Evolutionary conservation across 2,888 invertebrate genomes (phyloP).

Genomic region (Clostera curtula): DNA sequence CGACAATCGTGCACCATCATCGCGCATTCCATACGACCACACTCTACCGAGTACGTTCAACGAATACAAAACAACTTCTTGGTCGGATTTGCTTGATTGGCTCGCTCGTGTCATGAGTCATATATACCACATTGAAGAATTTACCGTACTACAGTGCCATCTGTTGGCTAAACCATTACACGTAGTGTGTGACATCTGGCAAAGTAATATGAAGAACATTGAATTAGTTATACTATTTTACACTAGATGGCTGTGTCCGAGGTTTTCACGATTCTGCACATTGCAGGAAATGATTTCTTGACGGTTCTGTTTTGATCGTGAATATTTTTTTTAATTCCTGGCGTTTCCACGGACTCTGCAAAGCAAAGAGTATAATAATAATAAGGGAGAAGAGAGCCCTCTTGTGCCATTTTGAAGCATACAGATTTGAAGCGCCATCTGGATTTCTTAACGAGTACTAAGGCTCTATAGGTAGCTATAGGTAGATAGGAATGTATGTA

Average conservation of each 20-base stretch:
- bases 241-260: constrained; percentile 29
- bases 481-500: too few relatives aligned
- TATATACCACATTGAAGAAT: constrained; percentile 10
- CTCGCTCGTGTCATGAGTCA: constrained; percentile 14
- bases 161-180: constrained; percentile 18
- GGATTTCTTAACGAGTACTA: too few relatives aligned
- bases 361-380: too few relatives aligned
- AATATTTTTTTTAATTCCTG: too few relatives aligned
- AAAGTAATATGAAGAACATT: neutral
- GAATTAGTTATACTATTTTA: constrained; percentile 11
- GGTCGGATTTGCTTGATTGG: constrained; percentile 12
- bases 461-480: too few relatives aligned
- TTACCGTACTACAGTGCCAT: constrained; percentile 21
- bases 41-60: constrained; percentile 47
- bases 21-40: constrained; percentile 49
- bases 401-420: too few relatives aligned
- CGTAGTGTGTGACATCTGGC: constrained; percentile 20
- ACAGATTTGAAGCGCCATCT: too few relatives aligned
- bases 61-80: constrained; percentile 68
- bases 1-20: constrained; percentile 43
- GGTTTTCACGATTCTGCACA: too few relatives aligned
- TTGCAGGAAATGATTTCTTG: too few relatives aligned
- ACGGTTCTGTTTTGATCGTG: too few relatives aligned
- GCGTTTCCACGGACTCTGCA: too few relatives aligned
- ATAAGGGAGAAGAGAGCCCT: too few relatives aligned